These are phyloP conservation scores for Otus scops DNA, from an alignment of 2,797 vertebrate species.

Conservation along the genomic window DNA sequence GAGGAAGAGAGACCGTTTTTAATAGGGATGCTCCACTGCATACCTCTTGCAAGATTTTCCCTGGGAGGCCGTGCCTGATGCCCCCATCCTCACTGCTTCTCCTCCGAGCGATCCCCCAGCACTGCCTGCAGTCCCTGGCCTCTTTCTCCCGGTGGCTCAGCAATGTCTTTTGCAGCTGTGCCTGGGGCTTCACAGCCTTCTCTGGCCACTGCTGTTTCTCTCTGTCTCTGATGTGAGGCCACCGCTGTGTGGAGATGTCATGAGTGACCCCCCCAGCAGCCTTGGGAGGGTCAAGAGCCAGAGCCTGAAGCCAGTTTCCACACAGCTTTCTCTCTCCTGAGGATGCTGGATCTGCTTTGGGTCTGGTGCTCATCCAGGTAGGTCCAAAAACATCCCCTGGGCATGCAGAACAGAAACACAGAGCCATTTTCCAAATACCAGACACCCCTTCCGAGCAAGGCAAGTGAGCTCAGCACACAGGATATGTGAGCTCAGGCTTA, in stretches of 20 bases:
- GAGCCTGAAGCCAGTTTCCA: not conserved
- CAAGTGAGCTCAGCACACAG: not conserved
- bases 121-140: fast-evolving
- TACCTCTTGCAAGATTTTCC: not conserved
- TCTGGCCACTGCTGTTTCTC: not conserved
- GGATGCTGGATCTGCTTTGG: not conserved
- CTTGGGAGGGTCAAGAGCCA: not conserved
- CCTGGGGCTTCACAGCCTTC: not conserved
- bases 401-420: not conserved
- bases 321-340: not conserved
- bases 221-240: not conserved
- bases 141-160: not conserved
- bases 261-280: not conserved
- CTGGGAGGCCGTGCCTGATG: not conserved
- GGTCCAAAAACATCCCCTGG: not conserved
- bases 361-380: not conserved
- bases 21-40: not conserved
- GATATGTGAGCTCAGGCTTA: not conserved
- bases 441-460: not conserved
- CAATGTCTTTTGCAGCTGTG: not conserved
- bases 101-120: fast-evolving
- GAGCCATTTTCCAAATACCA: not conserved
- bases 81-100: not conserved
- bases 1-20: not conserved
- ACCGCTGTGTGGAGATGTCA: not conserved